A percentile compares a stretch with the other conserved stretches of the same genome.
Conservation (phyloP, 2,113 vertebrate species). For the Australoheros scitulus region DNA sequence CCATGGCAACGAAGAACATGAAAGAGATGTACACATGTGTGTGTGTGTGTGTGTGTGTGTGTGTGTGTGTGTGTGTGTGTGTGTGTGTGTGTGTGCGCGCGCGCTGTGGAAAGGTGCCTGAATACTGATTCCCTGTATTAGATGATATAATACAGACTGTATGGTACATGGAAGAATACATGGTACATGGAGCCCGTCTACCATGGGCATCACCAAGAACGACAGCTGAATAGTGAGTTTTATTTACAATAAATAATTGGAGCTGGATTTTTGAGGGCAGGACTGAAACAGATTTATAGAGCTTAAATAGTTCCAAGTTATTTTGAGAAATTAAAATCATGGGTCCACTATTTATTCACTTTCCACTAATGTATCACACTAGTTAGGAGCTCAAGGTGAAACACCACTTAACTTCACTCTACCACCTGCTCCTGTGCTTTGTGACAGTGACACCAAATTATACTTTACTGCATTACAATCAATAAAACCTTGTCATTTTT, state of each 20-base stretch:
- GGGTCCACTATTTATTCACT: neutral
- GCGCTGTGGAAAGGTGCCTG: neutral
- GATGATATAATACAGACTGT: neutral
- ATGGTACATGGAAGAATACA: neutral
- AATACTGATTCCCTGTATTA: neutral
- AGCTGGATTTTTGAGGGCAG: neutral
- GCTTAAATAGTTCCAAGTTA: neutral
- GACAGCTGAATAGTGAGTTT: neutral
- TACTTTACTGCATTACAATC: neutral
- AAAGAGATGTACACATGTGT: constrained; percentile 8
- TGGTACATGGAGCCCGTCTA: neutral
- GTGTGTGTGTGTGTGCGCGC: neutral
- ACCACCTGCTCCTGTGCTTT: neutral
- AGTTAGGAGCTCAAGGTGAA: neutral
- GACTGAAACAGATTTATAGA: neutral
- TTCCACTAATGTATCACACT: rapidly evolving
- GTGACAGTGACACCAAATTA: neutral
- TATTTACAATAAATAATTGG: neutral
- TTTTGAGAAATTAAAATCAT: neutral
- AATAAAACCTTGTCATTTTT: neutral
- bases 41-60: neutral
- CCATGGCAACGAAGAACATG: constrained; percentile 59
- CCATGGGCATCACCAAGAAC: neutral
- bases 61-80: neutral
- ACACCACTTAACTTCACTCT: neutral